These are phyloP conservation scores for Protula sp. DNA, from an alignment of 2,888 invertebrate species.

Conservation along the genomic window DNA sequence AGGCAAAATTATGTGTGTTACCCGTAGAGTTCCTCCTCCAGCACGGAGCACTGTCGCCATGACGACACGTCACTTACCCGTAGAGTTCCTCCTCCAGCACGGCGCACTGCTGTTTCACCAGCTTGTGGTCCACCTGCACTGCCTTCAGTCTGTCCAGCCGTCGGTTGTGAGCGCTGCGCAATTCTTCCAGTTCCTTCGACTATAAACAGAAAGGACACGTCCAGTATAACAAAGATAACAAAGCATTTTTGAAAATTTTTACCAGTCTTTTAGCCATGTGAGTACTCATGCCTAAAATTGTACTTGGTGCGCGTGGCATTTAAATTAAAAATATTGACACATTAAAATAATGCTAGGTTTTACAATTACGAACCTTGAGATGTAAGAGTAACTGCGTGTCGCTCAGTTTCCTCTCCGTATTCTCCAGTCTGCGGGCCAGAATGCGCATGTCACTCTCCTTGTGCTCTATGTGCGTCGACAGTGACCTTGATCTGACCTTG, in stretches of 20 bases:
- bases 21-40: too few relatives aligned
- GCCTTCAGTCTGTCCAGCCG: conserved; percentile 41
- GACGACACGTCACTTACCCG: conserved; percentile 17
- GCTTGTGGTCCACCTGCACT: conserved; percentile 40
- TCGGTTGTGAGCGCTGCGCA: conserved; percentile 41
- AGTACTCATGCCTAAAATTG: too few relatives aligned
- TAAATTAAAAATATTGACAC: too few relatives aligned
- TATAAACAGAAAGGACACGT: conserved; percentile 18
- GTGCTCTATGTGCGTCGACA: not conserved
- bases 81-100: conserved; percentile 37
- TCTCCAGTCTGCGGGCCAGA: conserved; percentile 20
- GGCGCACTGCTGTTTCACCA: conserved; percentile 44
- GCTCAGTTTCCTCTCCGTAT: conserved; percentile 30
- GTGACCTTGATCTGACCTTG: not conserved
- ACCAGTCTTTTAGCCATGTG: too few relatives aligned
- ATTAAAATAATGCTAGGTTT: too few relatives aligned
- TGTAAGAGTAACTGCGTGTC: conserved; percentile 33
- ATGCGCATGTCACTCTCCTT: conserved; percentile 5
- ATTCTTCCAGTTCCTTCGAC: conserved; percentile 40
- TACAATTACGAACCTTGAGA: too few relatives aligned
- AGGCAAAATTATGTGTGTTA: too few relatives aligned
- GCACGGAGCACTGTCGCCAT: too few relatives aligned
- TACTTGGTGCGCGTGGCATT: too few relatives aligned
- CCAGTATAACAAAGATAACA: not conserved
- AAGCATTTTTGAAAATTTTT: not conserved